phyloP scores from a whole-genome alignment of 2,797 vertebrate species.

The Molossus molossus region DNA sequence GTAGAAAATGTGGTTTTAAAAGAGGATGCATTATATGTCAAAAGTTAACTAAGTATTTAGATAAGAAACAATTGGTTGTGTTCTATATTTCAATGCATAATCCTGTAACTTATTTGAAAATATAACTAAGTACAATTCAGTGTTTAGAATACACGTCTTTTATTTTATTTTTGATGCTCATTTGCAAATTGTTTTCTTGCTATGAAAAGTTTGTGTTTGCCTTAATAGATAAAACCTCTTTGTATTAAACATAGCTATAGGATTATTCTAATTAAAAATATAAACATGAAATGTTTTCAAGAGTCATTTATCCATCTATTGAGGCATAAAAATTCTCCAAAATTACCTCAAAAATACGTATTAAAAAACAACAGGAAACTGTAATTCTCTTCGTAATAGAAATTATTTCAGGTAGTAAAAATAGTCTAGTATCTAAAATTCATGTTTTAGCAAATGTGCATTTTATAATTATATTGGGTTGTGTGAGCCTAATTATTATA shows the following conservation, averaged over 20 bases:
- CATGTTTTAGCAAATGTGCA: neutral
- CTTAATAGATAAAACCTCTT: neutral
- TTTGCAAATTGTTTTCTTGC: neutral
- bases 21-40: neutral
- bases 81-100: neutral
- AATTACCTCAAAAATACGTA: neutral
- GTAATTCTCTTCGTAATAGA: neutral
- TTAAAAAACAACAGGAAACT: neutral
- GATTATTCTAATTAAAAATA: neutral
- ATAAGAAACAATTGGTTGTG: neutral
- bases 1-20: neutral
- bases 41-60: slow-evolving; percentile 7
- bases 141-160: neutral
- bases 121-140: neutral
- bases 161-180: neutral
- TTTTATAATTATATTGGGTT: neutral
- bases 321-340: neutral
- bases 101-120: neutral
- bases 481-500: neutral
- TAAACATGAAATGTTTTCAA: neutral
- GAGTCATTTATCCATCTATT: neutral
- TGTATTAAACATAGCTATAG: neutral
- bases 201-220: neutral
- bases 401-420: neutral
- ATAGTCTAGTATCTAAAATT: neutral